Evolutionary conservation across 2,888 invertebrate genomes (phyloP), one percentile per base, ranked within the genome.

Genomic region (Brachylomia viminalis): DNA sequence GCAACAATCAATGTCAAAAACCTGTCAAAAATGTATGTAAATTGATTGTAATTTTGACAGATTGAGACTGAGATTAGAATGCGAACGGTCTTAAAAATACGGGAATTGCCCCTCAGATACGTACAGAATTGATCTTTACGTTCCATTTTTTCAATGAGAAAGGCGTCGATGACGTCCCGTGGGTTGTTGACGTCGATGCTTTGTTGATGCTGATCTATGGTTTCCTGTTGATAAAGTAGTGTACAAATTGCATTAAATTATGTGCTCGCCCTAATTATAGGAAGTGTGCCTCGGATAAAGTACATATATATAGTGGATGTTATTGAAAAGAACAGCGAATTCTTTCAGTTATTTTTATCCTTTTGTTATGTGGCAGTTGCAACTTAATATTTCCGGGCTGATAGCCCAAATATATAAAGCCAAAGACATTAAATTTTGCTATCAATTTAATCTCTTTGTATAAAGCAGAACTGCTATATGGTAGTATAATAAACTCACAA

Each of bases 111-210:
- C n/a, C n/a, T n/a, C n/a, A n/a, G n/a, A 78, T 85, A 88, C 88
- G 71, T 79, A 88, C 88, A 76, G 33, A 92, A 84, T 65, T 94
- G 91, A 80, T 94, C 93, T 61, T 94, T 93, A 66, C 94, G 91
- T 49, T 95, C 91, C 62, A 94, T 91, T 92, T 97, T 97, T 90
- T 97, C 97, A 77, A 97, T 95, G 27, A 98, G 94, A 91, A 97
- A 97, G 11, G 97, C 97, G 80, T 98, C 98, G 61, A 98, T 98
- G 49, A 98, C 95, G 90, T 98, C 97, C 82, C 97, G 92, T 1
- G 97, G 97, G 42, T 95, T 93, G 58, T 93, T 91, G 3, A 91
- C 78, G 81, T 96, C 95, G 47, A 97, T 83, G n/a, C 92, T 95
- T 71, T 92, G 88, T 87, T 94, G 91, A 83, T 97, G 97, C 80